Base-by-base conservation (phyloP, 2,797 vertebrate genomes). In the Pipistrellus nathusii region DNA sequence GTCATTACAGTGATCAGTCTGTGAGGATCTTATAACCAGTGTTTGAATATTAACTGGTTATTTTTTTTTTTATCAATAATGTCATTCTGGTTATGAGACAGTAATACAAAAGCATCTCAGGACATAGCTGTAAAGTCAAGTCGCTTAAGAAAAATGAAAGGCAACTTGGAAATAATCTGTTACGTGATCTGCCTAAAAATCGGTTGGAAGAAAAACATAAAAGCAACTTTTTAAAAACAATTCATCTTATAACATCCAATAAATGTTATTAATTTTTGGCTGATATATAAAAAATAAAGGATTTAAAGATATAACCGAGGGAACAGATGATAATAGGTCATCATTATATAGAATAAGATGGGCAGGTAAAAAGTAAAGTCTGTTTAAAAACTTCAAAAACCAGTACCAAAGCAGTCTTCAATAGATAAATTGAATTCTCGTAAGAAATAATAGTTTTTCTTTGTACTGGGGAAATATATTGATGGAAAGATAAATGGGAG, bases 321-420 rank as follows among this genome's bases (percentile, higher is more conserved):
- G 3, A 76, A 53, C 3, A 90, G 41, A 48, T 73, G n/a, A 44
- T 38, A 89, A 35, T 14, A 55, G 25, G 46, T 53, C 21, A 81
- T 21, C 30, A 72, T 21, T 38, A 53, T 10, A 57, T 0, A 90
- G 55, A 35, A 38, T 87, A 85, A 86, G 3, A 80, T 64, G 41
- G 77, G 6, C 51, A 88, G 20, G 27, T 55, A 57, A 88, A 82
- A 95, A 59, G 38, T 57, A 27, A 80, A 85, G 38, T 57, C n/a
- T 73, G 6, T 51, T 87, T 95, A 38, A 85, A 92, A 84, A 72
- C 8, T 59, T 95, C 13, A 66, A 30, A 72, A 85, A 77, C 53
- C 18, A 84, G 25, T 17, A 82, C 23, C 30, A 78, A 90, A 75
- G 21, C 2, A 64, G 17, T 48, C 64, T 23, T 83, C 4, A 14